Evolutionary conservation across 2,888 invertebrate species (phyloP).

Genomic region (Phaonia tiefii): DNA sequence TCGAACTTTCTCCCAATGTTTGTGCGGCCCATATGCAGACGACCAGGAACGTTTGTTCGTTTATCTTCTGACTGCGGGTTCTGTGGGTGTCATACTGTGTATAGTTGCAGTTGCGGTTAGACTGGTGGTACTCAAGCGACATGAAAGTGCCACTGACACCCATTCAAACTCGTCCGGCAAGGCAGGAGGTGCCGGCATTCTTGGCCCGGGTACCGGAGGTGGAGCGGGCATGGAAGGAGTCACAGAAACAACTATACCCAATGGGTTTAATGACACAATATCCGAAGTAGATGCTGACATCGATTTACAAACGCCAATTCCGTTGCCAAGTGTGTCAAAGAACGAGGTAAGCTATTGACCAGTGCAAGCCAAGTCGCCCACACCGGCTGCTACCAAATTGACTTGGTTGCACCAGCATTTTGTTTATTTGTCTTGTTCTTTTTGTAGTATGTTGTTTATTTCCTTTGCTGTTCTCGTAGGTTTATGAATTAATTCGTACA

Average conservation of each 20-base stretch:
- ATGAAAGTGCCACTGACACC: constrained; percentile 81
- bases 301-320: constrained; percentile 83
- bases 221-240: constrained; percentile 75
- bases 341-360: constrained; percentile 76
- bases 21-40: constrained; percentile 70
- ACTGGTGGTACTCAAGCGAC: constrained; percentile 85
- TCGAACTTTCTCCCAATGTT: constrained; percentile 21
- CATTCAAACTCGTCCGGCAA: constrained; percentile 83
- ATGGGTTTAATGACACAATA: constrained; percentile 91
- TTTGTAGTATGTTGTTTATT: constrained; percentile 12
- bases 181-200: constrained; percentile 59
- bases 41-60: constrained; percentile 85
- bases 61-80: constrained; percentile 89
- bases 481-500: constrained; percentile 24
- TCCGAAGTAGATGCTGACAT: constrained; percentile 90
- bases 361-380: constrained; percentile 42
- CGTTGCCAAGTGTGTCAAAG: constrained; percentile 81
- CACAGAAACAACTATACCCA: constrained; percentile 87
- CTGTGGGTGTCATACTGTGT: constrained; percentile 86
- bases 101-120: constrained; percentile 86
- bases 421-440: too few relatives aligned
- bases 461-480: constrained; percentile 10
- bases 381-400: constrained; percentile 31
- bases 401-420: constrained; percentile 29
- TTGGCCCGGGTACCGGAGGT: constrained; percentile 52